A percentile compares a stretch with the other conserved stretches of the same genome.
phyloP scores from a whole-genome alignment of 2,113 vertebrate species.

The Fulmarus glacialis region DNA sequence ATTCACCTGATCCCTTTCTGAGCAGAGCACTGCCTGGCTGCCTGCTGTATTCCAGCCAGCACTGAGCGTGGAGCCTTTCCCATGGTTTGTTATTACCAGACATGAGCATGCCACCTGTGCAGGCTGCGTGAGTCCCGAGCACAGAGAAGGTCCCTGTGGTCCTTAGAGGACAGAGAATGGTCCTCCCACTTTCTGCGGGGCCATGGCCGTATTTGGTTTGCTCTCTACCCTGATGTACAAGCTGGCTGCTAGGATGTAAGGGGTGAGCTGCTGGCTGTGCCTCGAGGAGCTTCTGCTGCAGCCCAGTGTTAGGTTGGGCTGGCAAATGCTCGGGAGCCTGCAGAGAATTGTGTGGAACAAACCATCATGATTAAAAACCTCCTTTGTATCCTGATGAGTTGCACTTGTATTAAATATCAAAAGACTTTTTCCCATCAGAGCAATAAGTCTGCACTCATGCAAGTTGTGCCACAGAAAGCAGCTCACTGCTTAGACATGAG shows the following conservation, averaged over 20 bases:
- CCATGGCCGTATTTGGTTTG: background rate
- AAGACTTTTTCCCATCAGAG: background rate
- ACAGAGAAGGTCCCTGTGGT: background rate
- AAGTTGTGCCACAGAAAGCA: background rate
- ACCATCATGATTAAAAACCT: background rate
- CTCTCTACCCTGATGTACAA: background rate
- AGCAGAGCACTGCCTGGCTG: background rate
- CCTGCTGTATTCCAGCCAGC: background rate
- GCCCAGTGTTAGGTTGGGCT: background rate
- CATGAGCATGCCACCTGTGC: accelerated
- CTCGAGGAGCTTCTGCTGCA: background rate
- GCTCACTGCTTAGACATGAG: background rate
- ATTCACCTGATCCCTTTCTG: background rate
- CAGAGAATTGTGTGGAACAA: background rate
- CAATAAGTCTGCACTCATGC: background rate
- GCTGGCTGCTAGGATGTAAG: background rate
- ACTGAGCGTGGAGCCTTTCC: background rate
- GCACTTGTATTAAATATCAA: background rate
- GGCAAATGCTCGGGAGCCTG: background rate
- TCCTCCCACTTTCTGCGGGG: background rate
- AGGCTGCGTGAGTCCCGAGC: background rate
- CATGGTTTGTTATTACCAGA: background rate
- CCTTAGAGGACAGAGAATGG: background rate
- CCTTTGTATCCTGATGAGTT: background rate
- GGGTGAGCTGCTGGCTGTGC: background rate